Conservation (phyloP, 2,797 vertebrate species). For the Sphenopsis melanotis region DNA sequence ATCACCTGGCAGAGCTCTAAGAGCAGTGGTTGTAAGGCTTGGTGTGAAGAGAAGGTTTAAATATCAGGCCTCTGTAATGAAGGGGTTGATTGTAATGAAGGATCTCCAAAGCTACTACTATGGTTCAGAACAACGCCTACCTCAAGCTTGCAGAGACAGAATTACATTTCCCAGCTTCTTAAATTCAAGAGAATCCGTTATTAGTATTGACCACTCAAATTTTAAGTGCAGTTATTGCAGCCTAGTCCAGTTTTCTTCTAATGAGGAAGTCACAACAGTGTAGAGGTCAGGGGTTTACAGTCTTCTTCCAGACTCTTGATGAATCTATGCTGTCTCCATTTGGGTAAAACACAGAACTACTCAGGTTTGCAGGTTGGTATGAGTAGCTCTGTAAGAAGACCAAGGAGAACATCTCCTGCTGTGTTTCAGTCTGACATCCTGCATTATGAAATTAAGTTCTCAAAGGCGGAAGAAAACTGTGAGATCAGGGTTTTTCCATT, state of each 20-base stretch:
- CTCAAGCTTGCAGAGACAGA: not conserved
- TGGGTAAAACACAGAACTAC: not conserved
- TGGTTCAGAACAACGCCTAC: not conserved
- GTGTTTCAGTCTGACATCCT: not conserved
- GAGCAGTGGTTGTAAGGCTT: not conserved
- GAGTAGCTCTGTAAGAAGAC: not conserved
- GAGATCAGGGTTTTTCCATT: conserved; percentile 53
- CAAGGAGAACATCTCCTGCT: not conserved
- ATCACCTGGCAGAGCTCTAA: not conserved
- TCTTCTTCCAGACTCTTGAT: not conserved
- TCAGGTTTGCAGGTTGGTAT: not conserved
- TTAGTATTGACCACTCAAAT: not conserved
- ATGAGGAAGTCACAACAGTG: not conserved
- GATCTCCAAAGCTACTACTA: not conserved
- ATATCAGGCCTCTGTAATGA: not conserved
- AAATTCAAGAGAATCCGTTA: not conserved
- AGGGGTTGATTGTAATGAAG: not conserved
- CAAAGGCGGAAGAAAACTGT: conserved; percentile 19
- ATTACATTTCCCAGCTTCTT: not conserved
- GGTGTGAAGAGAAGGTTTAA: not conserved
- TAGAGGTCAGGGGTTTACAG: not conserved
- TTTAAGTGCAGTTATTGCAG: not conserved
- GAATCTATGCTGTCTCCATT: not conserved
- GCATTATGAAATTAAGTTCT: not conserved
- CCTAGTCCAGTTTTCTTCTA: not conserved